A percentile compares a stretch with the other conserved stretches of the same genome.
Evolutionary conservation across 2,113 vertebrate genomes (phyloP).

Genomic region (Neotoma lepida): DNA sequence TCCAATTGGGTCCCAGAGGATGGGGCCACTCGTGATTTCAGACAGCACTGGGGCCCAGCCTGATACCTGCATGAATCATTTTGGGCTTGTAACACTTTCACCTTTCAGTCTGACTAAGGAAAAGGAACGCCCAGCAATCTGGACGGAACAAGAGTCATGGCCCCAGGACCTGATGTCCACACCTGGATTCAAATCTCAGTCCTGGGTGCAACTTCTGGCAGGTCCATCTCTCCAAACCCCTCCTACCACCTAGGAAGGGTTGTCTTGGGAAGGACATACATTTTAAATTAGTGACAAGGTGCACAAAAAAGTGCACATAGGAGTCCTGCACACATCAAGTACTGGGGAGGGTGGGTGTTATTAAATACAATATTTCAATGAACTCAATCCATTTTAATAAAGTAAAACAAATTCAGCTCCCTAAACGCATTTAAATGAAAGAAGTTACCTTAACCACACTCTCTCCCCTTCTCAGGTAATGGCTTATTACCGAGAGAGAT

Average conservation of each 20-base stretch:
- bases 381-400: conserved; percentile 65
- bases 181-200: neutral
- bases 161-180: neutral
- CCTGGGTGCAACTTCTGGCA: neutral
- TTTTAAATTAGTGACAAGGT: neutral
- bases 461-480: neutral
- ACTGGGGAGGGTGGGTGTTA: conserved; percentile 15
- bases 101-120: rapidly evolving
- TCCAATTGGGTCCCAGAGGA: neutral
- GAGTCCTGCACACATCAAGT: neutral
- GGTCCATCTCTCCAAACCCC: neutral
- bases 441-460: conserved; percentile 57
- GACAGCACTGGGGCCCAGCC: neutral
- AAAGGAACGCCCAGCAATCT: neutral
- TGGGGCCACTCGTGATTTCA: neutral
- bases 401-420: conserved; percentile 58
- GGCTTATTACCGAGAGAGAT: neutral
- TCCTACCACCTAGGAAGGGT: neutral
- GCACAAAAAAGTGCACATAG: neutral
- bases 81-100: neutral
- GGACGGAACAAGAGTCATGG: rapidly evolving
- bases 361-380: conserved; percentile 58
- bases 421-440: conserved; percentile 60
- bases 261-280: neutral
- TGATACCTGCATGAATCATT: rapidly evolving